Evolutionary conservation across 2,113 vertebrate genomes (phyloP).

Genomic region (Ictalurus punctatus): DNA sequence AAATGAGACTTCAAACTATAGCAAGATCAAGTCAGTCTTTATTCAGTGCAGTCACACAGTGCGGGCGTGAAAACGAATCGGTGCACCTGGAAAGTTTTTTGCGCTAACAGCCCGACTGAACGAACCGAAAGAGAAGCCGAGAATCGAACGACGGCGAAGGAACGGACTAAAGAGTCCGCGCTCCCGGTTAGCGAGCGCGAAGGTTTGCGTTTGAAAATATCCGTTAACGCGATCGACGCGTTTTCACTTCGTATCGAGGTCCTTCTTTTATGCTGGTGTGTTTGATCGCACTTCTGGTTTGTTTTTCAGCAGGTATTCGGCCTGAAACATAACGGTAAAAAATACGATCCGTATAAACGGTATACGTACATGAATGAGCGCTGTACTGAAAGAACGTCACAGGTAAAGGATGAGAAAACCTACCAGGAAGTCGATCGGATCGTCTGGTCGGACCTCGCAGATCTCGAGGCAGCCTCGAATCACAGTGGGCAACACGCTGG

Average conservation of each 20-base stretch:
- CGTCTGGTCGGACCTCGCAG: conserved; percentile 77
- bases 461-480: conserved; percentile 84
- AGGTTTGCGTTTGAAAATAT: not conserved
- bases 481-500: conserved; percentile 85
- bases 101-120: no score
- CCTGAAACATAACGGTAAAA: conserved; percentile 61
- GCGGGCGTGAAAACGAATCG: no score
- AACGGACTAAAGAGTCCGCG: not conserved
- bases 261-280: not conserved
- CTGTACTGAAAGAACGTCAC: not conserved
- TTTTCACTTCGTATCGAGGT: not conserved
- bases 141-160: not conserved
- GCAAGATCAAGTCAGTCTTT: not conserved
- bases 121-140: not conserved
- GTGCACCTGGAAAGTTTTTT: no score
- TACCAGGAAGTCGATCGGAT: conserved; percentile 91
- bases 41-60: not conserved
- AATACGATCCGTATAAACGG: not conserved
- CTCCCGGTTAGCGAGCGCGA: not conserved
- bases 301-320: conserved; percentile 68
- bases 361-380: not conserved
- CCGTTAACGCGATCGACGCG: not conserved
- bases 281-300: conserved; percentile 54
- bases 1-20: no score
- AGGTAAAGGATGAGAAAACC: conserved; percentile 35